These are phyloP conservation scores for Chloebia gouldiae DNA, from an alignment of 2,113 vertebrate species.

Conservation along the genomic window DNA sequence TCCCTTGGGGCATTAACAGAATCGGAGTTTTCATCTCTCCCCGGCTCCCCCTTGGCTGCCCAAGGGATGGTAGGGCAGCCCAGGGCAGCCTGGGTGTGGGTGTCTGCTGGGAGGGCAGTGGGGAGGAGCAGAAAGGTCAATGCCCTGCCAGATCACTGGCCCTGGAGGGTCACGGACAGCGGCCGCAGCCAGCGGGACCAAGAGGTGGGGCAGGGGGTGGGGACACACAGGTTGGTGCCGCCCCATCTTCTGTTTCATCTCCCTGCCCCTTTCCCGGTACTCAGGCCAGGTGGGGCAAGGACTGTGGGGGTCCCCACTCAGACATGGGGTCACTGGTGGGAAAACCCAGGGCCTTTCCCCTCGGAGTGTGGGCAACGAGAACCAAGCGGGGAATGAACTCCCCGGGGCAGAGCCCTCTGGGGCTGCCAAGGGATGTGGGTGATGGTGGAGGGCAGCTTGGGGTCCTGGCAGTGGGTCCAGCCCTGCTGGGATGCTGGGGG, in stretches of 20 bases:
- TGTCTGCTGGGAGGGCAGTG: not conserved
- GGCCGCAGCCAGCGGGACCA: fast-evolving
- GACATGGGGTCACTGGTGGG: not conserved
- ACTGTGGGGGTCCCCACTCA: fast-evolving
- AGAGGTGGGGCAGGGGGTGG: not conserved
- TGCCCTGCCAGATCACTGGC: not conserved
- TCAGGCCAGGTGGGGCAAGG: fast-evolving
- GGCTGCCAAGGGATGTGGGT: not conserved
- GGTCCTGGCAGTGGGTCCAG: not conserved
- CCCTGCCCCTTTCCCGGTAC: fast-evolving
- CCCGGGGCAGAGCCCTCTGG: not conserved
- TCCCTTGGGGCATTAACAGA: not conserved
- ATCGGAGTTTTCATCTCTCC: not conserved
- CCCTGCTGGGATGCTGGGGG: fast-evolving
- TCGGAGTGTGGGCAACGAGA: fast-evolving
- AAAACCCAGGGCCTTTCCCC: not conserved
- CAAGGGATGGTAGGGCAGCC: not conserved
- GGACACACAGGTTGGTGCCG: fast-evolving
- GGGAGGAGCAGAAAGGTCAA: not conserved
- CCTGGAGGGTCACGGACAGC: not conserved
- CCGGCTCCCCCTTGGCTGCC: not conserved
- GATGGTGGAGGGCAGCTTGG: not conserved
- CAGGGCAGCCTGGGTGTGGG: not conserved
- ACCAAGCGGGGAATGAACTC: not conserved
- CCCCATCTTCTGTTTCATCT: not conserved